Base-by-base conservation (phyloP, 2,888 invertebrate species). In the Eristalis pertinax region DNA sequence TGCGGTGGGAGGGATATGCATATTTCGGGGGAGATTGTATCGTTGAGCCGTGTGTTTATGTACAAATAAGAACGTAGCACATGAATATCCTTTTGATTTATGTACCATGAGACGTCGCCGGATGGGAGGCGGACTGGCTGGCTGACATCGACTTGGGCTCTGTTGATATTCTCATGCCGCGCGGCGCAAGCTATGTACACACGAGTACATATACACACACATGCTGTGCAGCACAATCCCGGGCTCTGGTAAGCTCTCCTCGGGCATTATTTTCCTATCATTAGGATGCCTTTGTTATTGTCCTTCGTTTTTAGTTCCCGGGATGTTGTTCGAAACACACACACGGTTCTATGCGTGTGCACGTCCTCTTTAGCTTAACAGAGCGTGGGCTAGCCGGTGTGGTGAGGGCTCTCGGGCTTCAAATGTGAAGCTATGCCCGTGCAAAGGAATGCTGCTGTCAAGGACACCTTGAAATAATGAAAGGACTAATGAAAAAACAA, bases 401-500 rank as follows among this genome's bases (percentile, higher is more conserved):
- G 65, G 64, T 41, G 58, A 7, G 38, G 41, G 3, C 24, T 35
- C 68, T 38, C 65, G 85, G 69, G 10, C 35, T 73, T 72, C 29
- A 58, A 26, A 68, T 64, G 64, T 56, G 65, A 29, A 50, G 78
- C 72, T 69, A 68, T 84, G 84, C 69, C 56, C 58, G 58, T 58
- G 60, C 35, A 43, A 43, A 63, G 67, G 78, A 84, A 76, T 79
- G 43, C 50, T 84, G 76, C 80, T 87, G 87, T 84, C 87, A 87
- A 87, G 87, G 87, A 84, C 87, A 87, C 87, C 83, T 87, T 87
- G 84, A 80, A 87, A 87, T 87, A 87, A 83, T 83, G 83, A 87
- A 84, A 80, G 87, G 87, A 87, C 87, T 87, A 87, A 87, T 87
- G 87, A 84, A 84, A 87, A 84, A 87, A 84, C 84, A 87, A 87